Conservation (phyloP, 1,140 invertebrate species). For the Hestina assimilis region DNA sequence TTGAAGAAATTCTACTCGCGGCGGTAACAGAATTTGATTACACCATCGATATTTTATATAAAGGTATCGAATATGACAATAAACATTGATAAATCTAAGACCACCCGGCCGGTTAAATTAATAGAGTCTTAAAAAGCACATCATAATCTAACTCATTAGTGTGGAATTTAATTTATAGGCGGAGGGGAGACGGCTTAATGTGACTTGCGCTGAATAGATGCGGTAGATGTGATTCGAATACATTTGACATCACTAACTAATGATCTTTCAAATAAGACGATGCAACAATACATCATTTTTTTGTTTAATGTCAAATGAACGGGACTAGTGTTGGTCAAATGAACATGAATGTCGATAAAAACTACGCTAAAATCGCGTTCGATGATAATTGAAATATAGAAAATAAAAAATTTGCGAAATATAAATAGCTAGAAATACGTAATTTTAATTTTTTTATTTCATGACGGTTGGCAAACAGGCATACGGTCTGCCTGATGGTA, state of each 20-base stretch:
- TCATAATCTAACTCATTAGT: constrained; percentile 64
- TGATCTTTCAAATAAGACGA: constrained; percentile 18
- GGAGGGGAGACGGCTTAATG: constrained; percentile 20
- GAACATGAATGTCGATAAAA: not conserved
- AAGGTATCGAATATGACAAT: constrained; percentile 11
- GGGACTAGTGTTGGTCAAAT: not conserved
- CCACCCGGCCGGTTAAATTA: constrained; percentile 47
- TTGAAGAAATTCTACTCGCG: too few relatives aligned
- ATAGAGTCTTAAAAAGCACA: constrained; percentile 41
- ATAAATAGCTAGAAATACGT: too few relatives aligned
- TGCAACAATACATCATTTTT: constrained; percentile 13
- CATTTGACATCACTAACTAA: constrained; percentile 19
- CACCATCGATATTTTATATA: too few relatives aligned
- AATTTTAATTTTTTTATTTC: too few relatives aligned
- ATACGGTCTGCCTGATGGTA: too few relatives aligned
- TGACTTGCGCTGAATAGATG: constrained; percentile 9
- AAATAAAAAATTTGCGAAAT: too few relatives aligned
- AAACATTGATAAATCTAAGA: constrained; percentile 34
- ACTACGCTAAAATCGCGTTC: not conserved
- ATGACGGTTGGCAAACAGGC: too few relatives aligned
- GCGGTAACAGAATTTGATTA: too few relatives aligned
- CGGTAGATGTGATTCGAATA: constrained; percentile 5
- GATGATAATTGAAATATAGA: too few relatives aligned
- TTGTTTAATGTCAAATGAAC: constrained; percentile 15
- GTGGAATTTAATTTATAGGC: constrained; percentile 51